phyloP scores from a whole-genome alignment of 2,797 vertebrate species.

The Neosilurus mollespiculum region DNA sequence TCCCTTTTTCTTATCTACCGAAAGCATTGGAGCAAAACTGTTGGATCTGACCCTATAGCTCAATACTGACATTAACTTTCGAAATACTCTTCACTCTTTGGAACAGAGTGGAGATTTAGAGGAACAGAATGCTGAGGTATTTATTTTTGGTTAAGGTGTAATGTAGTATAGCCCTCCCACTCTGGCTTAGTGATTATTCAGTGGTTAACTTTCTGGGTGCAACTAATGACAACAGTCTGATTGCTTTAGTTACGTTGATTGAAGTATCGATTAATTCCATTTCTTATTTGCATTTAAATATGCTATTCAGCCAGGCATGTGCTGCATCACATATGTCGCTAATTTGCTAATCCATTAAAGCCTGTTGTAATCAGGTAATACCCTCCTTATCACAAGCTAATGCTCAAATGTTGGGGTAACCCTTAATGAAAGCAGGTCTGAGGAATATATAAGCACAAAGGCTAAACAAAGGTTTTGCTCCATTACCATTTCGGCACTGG shows the following conservation, averaged over 20 bases:
- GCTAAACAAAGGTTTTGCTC: not conserved
- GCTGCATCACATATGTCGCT: constrained; percentile 23
- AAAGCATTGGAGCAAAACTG: constrained; percentile 55
- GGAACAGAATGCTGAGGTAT: constrained; percentile 29
- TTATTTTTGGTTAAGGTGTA: constrained; percentile 42
- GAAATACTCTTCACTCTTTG: constrained; percentile 34
- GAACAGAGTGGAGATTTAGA: constrained; percentile 30
- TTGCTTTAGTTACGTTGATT: constrained; percentile 39
- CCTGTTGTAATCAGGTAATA: constrained; percentile 37
- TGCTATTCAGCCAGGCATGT: constrained; percentile 35
- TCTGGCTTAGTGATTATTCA: not conserved
- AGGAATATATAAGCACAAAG: not conserved
- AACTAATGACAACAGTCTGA: constrained; percentile 34
- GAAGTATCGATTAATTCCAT: constrained; percentile 46
- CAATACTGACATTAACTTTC: constrained; percentile 42
- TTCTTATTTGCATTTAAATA: constrained; percentile 50
- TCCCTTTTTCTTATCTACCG: constrained; percentile 62
- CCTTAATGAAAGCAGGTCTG: constrained; percentile 19
- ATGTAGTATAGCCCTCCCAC: not conserved
- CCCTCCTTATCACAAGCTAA: constrained; percentile 28
- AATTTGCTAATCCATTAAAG: constrained; percentile 46
- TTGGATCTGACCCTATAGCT: constrained; percentile 54
- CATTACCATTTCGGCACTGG: not conserved
- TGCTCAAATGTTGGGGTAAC: constrained; percentile 20
- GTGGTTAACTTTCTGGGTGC: constrained; percentile 20